Percentiles rank a stretch among this genome's conserved stretches.
Evolutionary conservation across 2,797 vertebrate genomes (phyloP).

Genomic region (Ctenosaura bakeri): DNA sequence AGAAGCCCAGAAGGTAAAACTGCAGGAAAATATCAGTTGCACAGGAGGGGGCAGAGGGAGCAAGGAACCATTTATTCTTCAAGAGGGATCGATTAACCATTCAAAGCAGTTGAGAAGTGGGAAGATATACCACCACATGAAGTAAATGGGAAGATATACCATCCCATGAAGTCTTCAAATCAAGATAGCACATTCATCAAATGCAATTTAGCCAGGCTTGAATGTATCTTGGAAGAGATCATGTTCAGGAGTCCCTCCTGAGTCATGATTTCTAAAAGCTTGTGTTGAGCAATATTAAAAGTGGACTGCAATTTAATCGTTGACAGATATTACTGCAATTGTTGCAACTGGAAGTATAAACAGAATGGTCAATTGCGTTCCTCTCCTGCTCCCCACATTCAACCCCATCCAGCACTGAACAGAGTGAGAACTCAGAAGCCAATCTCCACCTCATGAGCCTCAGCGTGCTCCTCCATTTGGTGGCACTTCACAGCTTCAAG

Average conservation of each 20-base stretch:
- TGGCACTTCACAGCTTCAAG: background rate
- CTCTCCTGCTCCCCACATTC: background rate
- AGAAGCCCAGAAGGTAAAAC: background rate
- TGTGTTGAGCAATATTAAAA: background rate
- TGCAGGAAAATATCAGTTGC: background rate
- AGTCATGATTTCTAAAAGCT: constrained; percentile 18
- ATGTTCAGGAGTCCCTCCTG: background rate
- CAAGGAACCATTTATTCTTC: constrained; percentile 12
- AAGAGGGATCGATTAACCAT: background rate
- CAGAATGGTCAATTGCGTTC: background rate
- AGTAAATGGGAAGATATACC: background rate
- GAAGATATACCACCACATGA: background rate
- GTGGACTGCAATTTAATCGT: background rate
- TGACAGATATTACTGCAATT: constrained; percentile 14
- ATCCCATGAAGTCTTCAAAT: background rate
- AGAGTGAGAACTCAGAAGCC: background rate
- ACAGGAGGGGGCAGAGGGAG: background rate
- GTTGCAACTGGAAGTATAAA: background rate
- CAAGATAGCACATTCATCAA: background rate
- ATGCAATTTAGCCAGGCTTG: background rate
- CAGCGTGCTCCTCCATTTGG: background rate
- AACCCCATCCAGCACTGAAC: background rate
- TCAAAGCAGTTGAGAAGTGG: background rate
- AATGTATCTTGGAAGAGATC: background rate
- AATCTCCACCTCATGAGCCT: background rate